Evolutionary conservation across 2,113 vertebrate species (phyloP).

Genomic region (Ceyx margarethae): DNA sequence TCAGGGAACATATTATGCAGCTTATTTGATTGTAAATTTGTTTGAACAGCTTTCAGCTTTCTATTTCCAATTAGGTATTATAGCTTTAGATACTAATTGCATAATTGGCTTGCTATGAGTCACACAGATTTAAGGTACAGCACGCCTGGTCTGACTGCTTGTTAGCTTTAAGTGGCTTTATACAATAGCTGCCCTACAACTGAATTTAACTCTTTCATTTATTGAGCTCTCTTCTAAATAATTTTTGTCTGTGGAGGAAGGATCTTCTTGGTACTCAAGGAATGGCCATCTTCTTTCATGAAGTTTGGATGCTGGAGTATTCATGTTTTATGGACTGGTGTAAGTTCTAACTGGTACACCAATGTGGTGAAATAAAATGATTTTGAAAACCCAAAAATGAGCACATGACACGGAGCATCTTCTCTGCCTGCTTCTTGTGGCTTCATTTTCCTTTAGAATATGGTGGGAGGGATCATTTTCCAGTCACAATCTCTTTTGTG

Average conservation of each 20-base stretch:
- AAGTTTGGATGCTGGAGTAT: neutral
- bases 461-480: neutral
- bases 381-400: neutral
- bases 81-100: conserved; percentile 68
- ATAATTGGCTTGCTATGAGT: conserved; percentile 65
- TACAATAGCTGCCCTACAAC: neutral
- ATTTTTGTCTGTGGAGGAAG: neutral
- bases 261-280: neutral
- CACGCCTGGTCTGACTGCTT: conserved; percentile 39
- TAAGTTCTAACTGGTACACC: neutral
- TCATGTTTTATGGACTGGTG: conserved; percentile 22
- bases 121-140: conserved; percentile 51
- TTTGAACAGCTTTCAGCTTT: conserved; percentile 75
- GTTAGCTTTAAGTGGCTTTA: neutral
- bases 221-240: neutral
- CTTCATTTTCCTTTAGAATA: neutral
- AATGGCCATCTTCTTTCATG: neutral
- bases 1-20: conserved; percentile 63
- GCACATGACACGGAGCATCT: neutral
- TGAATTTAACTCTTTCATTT: conserved; percentile 26
- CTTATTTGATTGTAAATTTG: conserved; percentile 77
- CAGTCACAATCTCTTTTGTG: neutral
- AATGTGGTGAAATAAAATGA: neutral
- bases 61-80: conserved; percentile 69
- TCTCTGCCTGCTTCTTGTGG: neutral